A percentile compares a stretch with the other conserved stretches of the same genome.
phyloP scores from a whole-genome alignment of 2,888 invertebrate genomes.

The Plutella xylostella region DNA sequence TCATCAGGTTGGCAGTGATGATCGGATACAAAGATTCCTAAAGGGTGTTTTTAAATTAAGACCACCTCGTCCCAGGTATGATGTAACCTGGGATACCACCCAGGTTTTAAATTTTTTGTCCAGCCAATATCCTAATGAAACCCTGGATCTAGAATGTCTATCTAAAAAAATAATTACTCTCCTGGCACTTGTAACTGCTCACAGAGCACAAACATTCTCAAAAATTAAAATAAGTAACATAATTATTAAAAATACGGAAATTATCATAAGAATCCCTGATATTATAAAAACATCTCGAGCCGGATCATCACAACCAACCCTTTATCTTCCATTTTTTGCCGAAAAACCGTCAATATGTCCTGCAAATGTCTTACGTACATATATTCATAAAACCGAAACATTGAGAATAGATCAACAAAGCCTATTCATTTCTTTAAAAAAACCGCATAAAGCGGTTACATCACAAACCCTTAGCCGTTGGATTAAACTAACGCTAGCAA shows the following conservation, averaged over 20 bases:
- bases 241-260: neutral
- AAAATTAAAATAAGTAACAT: neutral
- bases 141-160: neutral
- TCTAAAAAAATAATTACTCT: neutral
- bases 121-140: neutral
- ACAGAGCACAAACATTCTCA: neutral
- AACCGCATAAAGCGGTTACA: conserved; percentile 12
- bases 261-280: neutral
- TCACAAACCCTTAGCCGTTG: neutral
- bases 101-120: neutral
- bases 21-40: neutral
- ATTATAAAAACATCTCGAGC: neutral
- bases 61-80: neutral
- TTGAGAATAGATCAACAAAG: neutral
- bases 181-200: neutral
- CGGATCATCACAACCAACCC: neutral
- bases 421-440: conserved; percentile 11
- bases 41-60: neutral
- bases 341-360: neutral
- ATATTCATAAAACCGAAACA: conserved; percentile 11
- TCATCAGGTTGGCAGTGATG: neutral
- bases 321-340: neutral
- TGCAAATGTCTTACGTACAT: conserved; percentile 8
- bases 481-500: conserved; percentile 1
- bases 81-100: neutral